Evolutionary conservation across 64 coral and sea anemone genomes (phyloP), one percentile per base, ranked within the genome.

Genomic region (Acropora yongei): DNA sequence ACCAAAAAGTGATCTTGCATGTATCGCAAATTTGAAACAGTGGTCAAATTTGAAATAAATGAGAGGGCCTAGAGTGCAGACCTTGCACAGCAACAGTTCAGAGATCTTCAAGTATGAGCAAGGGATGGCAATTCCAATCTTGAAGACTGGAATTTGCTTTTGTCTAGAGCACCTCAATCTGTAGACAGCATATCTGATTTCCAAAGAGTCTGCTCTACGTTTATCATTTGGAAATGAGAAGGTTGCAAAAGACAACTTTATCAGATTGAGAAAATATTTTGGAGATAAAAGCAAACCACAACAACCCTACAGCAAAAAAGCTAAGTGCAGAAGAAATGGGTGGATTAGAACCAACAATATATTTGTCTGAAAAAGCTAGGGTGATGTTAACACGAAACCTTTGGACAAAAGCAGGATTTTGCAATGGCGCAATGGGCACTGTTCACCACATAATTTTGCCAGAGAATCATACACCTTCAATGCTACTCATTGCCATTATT

Each of bases 301-400:
- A 18, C 46, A 74, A 74, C 68, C 7, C 74, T 49, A 47, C 41
- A 76, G 91, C 83, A 49, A 77, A 92, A 73, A 4, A 76, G 2
- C 14, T 87, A 3, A 87, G 74, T 87, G n/a, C 77, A 57, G 83
- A 93, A 74, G 84, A 93, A n/a, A 88, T 93, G 91, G 91, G 91
- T 7, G 84, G 91, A 2, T 57, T 88, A 79, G 60, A 93, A 82
- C 84, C 84, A 93, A 82, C 57, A 77, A n/a, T 88, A 50, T 72
- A 76, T 76, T 53, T 88, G 10, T 18, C 65, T 49, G 77, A 44
- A 61, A 74, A 55, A 73, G 86, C 72, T 74, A 57, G 76, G 55
- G 73, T 88, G 8, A 88, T 76, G 86, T 57, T 88, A n/a, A 88
- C 86, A 43, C n/a, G 66, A 6, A 88, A 88, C 48, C 69, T 88